Evolutionary conservation across 92 coral and sea anemone species (phyloP), one percentile per base, ranked within the genome.

Genomic region (Bergia puertoricense): DNA sequence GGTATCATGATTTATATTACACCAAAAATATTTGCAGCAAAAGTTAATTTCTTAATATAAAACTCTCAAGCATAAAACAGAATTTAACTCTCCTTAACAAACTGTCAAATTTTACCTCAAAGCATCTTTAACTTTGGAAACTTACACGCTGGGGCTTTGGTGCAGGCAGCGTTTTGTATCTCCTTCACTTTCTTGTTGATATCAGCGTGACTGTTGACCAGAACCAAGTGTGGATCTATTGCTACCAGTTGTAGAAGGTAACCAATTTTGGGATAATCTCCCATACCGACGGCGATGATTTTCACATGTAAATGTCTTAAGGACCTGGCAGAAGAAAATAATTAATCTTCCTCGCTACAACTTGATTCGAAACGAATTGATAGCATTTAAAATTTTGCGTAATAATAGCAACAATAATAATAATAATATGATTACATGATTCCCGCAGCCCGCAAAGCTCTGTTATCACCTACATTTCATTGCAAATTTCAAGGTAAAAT

Each of bases 121-220:
- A 18, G 23, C 69, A 14, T 42, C 39, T 15, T 37, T 73, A 73
- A 73, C 77, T 11, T 15, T 18, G 16, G 2, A 9, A 23, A 83
- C 86, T 83, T 66, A 83, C 86, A 83, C 15, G 86, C 86, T 16
- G 77, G 66, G 7, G 77, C 7, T 69, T 69, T 69, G 42, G 7
- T n/a, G 16, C 86, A 83, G n/a, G 74, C 43, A 10, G 44, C 77
- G 3, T 46, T 15, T 23, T 45, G n/a, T 83, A 68, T 69, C 11
- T 30, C 36, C 13, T 68, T 36, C 15, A 72, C 59, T 46, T 68
- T 83, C n/a, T 2, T 0, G 65, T 83, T 46, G 39, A 83, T 83
- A 20, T 68, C 30, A 30, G 42, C 45, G 2, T 23, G 9, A 1
- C 39, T 77, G 5, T 67, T 41, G 48, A 81, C 74, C 23, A 38